Percentiles rank a stretch among this genome's conserved stretches.
phyloP scores from a whole-genome alignment of 2,888 invertebrate species.

The Rhopalosiphum nymphaeae region DNA sequence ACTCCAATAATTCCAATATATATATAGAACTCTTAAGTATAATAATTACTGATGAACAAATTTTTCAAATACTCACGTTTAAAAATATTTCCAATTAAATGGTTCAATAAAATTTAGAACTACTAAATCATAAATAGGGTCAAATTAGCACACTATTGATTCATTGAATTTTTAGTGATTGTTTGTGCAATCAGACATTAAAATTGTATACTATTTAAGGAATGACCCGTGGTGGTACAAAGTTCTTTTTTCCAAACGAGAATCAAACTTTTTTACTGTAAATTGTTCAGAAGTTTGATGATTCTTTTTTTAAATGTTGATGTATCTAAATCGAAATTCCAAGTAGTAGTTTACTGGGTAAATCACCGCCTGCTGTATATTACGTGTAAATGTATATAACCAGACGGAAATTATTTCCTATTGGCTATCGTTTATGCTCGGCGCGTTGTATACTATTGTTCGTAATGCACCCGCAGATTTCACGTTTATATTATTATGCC shows the following conservation, averaged over 20 bases:
- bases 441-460: not conserved
- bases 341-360: not conserved
- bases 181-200: not conserved
- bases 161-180: not conserved
- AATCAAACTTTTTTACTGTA: not conserved
- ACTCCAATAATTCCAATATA: not conserved
- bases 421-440: not conserved
- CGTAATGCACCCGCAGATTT: not conserved
- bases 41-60: not conserved
- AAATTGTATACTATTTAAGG: not conserved
- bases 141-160: not conserved
- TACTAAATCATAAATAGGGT: not conserved
- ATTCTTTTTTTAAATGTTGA: not conserved
- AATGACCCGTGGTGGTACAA: not conserved
- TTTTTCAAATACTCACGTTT: not conserved
- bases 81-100: not conserved
- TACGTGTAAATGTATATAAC: not conserved
- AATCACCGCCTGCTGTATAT: not conserved
- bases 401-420: not conserved
- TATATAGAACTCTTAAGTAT: no score
- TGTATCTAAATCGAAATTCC: not conserved
- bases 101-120: not conserved
- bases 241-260: not conserved
- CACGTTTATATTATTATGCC: not conserved
- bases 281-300: not conserved